phyloP scores from a whole-genome alignment of 1,140 invertebrate species.

The silkworm (Bombyx mori) region ASM3026992v2 NC_085110.1:1488001-1488500 shows the following conservation, averaged over 20 bases:
- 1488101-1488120: no score
- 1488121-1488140: conserved; percentile 5
- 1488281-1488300: conserved; percentile 25
- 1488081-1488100: no score
- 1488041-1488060: no score
- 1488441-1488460: no score
- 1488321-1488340: conserved; percentile 29
- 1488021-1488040: no score
- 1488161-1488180: conserved; percentile 30
- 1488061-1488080: no score
- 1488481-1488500: no score
- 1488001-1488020: no score
- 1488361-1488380: neutral
- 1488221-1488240: conserved; percentile 30
- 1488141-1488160: conserved; percentile 19
- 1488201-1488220: conserved; percentile 51
- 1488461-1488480: no score
- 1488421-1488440: no score
- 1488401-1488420: no score
- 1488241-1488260: conserved; percentile 16
- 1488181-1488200: conserved; percentile 42
- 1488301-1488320: conserved; percentile 28
- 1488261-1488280: conserved; percentile 1
- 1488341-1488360: neutral
- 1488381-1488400: no score